phyloP scores from a whole-genome alignment of 2,797 vertebrate species.

The Helarctos malayanus region DNA sequence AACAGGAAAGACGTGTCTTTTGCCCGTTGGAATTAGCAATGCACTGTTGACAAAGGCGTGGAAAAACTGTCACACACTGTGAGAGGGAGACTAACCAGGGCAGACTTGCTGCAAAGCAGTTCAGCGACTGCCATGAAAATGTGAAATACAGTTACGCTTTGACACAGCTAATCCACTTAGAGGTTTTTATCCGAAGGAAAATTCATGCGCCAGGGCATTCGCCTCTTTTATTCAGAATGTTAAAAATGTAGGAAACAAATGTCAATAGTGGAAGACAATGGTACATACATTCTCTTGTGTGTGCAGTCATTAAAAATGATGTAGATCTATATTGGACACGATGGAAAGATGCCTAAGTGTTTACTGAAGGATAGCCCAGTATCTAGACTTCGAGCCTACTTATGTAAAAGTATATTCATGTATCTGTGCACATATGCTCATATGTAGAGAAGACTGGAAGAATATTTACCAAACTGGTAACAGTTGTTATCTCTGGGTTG shows the following conservation, averaged over 20 bases:
- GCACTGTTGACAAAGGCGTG: not conserved
- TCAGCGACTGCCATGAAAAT: not conserved
- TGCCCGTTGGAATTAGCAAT: not conserved
- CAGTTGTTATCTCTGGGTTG: not conserved
- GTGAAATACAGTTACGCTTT: not conserved
- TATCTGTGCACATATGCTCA: not conserved
- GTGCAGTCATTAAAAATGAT: not conserved
- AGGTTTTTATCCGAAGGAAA: not conserved
- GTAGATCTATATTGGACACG: not conserved
- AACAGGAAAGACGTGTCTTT: not conserved
- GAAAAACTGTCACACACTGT: not conserved
- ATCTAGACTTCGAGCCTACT: not conserved
- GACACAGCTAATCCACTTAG: not conserved
- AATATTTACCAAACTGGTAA: not conserved
- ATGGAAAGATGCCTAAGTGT: not conserved
- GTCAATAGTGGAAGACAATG: not conserved
- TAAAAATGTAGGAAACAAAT: slow-evolving; percentile 4
- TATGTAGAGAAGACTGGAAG: not conserved
- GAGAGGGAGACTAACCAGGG: not conserved
- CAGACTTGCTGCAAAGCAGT: not conserved
- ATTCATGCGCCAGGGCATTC: not conserved
- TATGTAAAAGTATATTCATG: not conserved
- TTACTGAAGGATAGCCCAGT: not conserved
- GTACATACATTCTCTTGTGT: not conserved
- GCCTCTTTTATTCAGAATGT: not conserved